These are phyloP conservation scores for Psococerastis gibbosa DNA, from an alignment of 2,888 invertebrate genomes.

Conservation along the genomic window DNA sequence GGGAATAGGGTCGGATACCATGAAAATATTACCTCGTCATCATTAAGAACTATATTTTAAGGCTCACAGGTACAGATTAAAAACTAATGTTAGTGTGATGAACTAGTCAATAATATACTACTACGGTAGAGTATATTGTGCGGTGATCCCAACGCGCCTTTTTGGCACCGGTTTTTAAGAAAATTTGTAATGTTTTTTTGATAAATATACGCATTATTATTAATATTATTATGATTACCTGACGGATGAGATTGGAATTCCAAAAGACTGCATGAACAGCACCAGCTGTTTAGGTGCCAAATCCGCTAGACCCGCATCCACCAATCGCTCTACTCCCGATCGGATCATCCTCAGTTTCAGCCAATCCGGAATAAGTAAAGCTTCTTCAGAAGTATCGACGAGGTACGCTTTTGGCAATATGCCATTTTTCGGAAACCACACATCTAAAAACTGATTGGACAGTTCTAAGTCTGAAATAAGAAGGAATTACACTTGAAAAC, in stretches of 20 bases:
- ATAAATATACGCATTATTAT: no score
- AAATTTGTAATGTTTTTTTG: no score
- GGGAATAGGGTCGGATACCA: no score
- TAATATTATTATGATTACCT: no score
- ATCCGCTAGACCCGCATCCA: slow-evolving; percentile 71
- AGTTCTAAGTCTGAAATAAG: slow-evolving; percentile 22
- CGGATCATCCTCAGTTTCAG: slow-evolving; percentile 68
- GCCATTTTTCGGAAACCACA: slow-evolving; percentile 63
- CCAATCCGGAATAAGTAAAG: slow-evolving; percentile 79
- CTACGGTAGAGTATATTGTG: no score
- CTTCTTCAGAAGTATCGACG: slow-evolving; percentile 63
- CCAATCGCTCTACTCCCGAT: slow-evolving; percentile 58
- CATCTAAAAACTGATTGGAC: slow-evolving; percentile 45
- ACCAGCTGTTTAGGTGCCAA: slow-evolving; percentile 77
- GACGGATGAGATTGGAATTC: slow-evolving; percentile 78
- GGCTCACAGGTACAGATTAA: no score
- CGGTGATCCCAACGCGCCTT: no score
- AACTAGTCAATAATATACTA: no score
- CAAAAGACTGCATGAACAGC: slow-evolving; percentile 88
- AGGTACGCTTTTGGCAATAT: slow-evolving; percentile 61
- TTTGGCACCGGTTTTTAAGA: no score
- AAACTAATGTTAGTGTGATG: no score
- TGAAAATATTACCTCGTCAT: no score
- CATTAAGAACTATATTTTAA: no score
- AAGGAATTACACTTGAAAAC: not conserved